Evolutionary conservation across 2,797 vertebrate species (phyloP), one percentile per base, ranked within the genome.

Genomic region (Octomys mimax): DNA sequence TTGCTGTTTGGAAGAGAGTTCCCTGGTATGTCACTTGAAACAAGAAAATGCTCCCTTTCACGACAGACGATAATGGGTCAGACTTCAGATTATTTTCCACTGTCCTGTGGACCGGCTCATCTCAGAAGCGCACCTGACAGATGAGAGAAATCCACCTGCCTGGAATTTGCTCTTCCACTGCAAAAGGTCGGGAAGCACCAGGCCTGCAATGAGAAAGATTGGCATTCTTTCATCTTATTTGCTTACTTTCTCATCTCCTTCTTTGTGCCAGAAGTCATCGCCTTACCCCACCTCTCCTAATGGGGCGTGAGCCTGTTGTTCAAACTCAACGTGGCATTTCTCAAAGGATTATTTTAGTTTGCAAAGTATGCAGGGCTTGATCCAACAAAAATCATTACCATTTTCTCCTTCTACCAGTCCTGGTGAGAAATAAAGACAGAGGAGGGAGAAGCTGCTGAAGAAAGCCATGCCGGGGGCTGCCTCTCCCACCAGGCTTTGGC

Each of bases 1-100:
- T 97, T 97, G 96, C 97, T 89, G 98, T 96, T 95, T 91, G 95
- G 95, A 96, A 97, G 96, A 96, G 91, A 98, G 97, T 95, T 87
- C 80, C 84, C 92, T 97, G 84, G 92, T 90, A 75, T 71, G 89
- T 97, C 95, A 97, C 83, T 89, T 96, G 95, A 91, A 94, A 96
- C 90, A 75, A 66, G 93, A 95, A 96, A 97, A 98, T 79, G 82
- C 71, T 96, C 96, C 92, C 75, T 91, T 91, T 86, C 70, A 83
- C 96, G 24, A 5, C 54, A n/a, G 82, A 91, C 3, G 3, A 94
- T 85, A 95, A 95, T 85, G 89, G 81, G 91, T 81, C 81, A 54
- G 73, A 70, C 82, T 87, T 92, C 42, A 78, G 79, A 85, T 46
- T 90, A 24, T 71, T 94, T 95, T 83, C 46, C 92, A 19, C 36